Evolutionary conservation across 2,888 invertebrate species (phyloP).

Genomic region (Agelastica alni): DNA sequence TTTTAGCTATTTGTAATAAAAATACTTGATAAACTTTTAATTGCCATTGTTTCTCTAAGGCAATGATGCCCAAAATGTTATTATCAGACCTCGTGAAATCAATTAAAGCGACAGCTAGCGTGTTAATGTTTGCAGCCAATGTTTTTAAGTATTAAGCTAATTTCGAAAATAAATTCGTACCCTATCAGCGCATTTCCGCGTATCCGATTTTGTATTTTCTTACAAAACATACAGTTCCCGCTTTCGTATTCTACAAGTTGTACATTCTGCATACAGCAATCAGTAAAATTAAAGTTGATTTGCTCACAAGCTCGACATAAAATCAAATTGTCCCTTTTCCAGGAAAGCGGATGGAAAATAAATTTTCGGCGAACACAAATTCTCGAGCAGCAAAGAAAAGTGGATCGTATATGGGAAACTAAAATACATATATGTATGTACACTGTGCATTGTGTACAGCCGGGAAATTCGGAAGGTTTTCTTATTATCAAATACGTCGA

Average conservation of each 20-base stretch:
- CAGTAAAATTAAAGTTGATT: conserved; percentile 44
- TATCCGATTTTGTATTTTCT: conserved; percentile 33
- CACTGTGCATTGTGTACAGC: not conserved
- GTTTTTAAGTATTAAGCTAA: no score
- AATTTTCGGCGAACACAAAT: conserved; percentile 23
- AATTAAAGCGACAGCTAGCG: no score
- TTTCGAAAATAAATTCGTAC: no score
- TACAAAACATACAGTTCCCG: conserved; percentile 35
- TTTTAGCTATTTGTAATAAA: no score
- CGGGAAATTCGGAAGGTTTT: not conserved
- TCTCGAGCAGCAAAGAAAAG: not conserved
- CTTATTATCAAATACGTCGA: not conserved
- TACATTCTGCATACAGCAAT: conserved; percentile 43
- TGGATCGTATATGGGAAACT: not conserved
- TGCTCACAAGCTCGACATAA: conserved; percentile 38
- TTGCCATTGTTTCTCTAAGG: no score
- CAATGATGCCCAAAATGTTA: no score
- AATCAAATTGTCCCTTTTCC: conserved; percentile 41
- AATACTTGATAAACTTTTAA: no score
- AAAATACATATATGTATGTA: not conserved
- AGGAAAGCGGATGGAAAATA: conserved; percentile 37
- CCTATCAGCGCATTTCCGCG: no score
- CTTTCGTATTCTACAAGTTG: conserved; percentile 42
- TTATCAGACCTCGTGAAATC: no score
- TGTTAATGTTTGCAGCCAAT: no score